Percentiles rank a stretch among this genome's conserved stretches.
phyloP scores from a whole-genome alignment of 2,888 invertebrate species.

The Hypselothyrea guttata region DNA sequence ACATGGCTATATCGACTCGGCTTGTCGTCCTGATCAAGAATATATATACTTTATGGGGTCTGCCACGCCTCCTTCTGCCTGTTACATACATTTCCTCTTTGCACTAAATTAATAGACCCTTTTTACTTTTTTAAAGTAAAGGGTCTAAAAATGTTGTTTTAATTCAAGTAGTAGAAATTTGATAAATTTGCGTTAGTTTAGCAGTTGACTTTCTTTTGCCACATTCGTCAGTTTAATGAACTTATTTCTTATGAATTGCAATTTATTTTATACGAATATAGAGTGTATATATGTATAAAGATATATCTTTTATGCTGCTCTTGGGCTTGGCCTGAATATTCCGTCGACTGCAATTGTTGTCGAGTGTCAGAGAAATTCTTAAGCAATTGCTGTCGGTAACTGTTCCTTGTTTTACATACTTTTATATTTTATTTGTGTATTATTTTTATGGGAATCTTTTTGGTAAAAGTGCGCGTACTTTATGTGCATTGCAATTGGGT shows the following conservation, averaged over 20 bases:
- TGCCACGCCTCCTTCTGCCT: too few species aligned
- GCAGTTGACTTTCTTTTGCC: not conserved
- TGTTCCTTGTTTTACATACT: conserved; percentile 46
- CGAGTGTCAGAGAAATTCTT: conserved; percentile 49
- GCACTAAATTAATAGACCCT: too few species aligned
- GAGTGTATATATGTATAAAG: not conserved
- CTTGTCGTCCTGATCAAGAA: too few species aligned
- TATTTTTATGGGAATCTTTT: conserved; percentile 42
- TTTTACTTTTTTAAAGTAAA: too few species aligned
- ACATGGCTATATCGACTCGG: too few species aligned
- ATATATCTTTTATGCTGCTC: conserved; percentile 7
- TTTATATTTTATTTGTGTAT: conserved; percentile 42
- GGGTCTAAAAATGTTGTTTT: too few species aligned
- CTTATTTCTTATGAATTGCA: conserved; percentile 38
- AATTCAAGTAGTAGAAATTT: not conserved
- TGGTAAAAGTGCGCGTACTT: conserved; percentile 2
- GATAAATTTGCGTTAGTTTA: not conserved
- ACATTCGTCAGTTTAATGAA: conserved; percentile 54
- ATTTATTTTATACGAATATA: conserved; percentile 32
- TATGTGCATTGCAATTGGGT: conserved; percentile 65
- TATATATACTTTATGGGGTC: too few species aligned
- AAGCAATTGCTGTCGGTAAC: conserved; percentile 39
- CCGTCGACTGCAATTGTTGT: conserved; percentile 52
- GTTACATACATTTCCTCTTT: too few species aligned
- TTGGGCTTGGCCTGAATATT: conserved; percentile 35